These are phyloP conservation scores for Pangasius macronema DNA, from an alignment of 2,797 vertebrate genomes.

Conservation along the genomic window DNA sequence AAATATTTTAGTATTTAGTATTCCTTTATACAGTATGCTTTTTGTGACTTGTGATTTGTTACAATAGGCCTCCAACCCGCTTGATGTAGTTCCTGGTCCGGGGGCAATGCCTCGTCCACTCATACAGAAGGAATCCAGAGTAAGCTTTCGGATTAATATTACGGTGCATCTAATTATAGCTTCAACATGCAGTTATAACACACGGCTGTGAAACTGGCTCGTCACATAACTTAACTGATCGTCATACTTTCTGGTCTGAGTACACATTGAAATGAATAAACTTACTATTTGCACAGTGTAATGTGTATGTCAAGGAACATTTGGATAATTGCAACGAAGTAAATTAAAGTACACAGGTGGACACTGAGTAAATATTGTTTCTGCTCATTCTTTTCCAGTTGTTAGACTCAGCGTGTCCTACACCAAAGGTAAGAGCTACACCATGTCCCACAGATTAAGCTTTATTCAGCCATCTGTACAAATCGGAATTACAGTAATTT, in stretches of 20 bases:
- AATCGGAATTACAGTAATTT: background rate
- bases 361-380: background rate
- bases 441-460: background rate
- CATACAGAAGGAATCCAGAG: conserved; percentile 96
- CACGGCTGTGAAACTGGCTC: background rate
- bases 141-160: conserved; percentile 65
- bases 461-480: conserved; percentile 5
- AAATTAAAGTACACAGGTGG: background rate
- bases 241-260: too few relatives aligned
- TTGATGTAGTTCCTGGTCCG: conserved; percentile 90
- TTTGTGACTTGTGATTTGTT: conserved; percentile 6
- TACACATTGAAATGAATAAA: too few relatives aligned
- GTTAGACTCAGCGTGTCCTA: conserved; percentile 95
- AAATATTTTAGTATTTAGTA: background rate
- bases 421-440: conserved; percentile 89
- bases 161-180: background rate
- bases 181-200: background rate
- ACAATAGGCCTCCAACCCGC: conserved; percentile 89
- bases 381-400: conserved; percentile 74
- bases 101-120: conserved; percentile 93
- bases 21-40: background rate
- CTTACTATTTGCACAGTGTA: background rate
- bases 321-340: background rate
- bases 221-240: background rate
- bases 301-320: background rate